A percentile compares a stretch with the other conserved stretches of the same genome.
Evolutionary conservation across 2,797 vertebrate genomes (phyloP).

Genomic region (Chloroceryle amazona): DNA sequence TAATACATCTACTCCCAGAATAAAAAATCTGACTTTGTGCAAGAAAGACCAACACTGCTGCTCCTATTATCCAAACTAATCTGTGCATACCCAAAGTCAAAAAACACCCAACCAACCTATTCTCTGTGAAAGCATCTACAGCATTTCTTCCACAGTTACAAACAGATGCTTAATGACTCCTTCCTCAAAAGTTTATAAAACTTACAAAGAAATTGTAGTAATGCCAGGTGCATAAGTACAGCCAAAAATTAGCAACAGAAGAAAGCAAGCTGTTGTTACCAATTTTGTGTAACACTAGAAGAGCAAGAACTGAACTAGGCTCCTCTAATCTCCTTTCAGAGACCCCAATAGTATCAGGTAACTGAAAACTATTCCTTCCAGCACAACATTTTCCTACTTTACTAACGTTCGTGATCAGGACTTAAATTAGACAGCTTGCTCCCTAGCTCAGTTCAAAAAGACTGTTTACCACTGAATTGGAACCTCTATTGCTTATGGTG

Average conservation of each 20-base stretch:
- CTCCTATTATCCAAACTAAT: not conserved
- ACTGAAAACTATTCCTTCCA: slow-evolving; percentile 19
- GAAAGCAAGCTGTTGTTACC: slow-evolving; percentile 12
- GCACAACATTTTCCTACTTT: not conserved
- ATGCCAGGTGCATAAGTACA: slow-evolving; percentile 21
- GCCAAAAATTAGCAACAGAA: slow-evolving; percentile 51
- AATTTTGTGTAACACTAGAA: not conserved
- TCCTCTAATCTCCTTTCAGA: not conserved
- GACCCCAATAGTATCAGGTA: not conserved
- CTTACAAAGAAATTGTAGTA: slow-evolving; percentile 10
- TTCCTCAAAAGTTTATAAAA: slow-evolving; percentile 23
- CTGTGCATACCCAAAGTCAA: not conserved
- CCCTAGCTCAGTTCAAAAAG: not conserved
- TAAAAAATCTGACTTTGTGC: not conserved
- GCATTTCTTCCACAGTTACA: not conserved
- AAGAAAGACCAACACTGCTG: not conserved
- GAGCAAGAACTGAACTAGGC: not conserved
- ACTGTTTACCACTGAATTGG: slow-evolving; percentile 8
- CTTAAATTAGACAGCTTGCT: slow-evolving; percentile 21
- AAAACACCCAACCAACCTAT: not conserved
- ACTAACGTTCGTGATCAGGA: not conserved
- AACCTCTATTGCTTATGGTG: slow-evolving; percentile 25
- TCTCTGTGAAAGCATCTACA: not conserved
- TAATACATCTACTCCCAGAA: not conserved
- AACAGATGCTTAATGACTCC: slow-evolving; percentile 47